Base-by-base conservation (phyloP, 2,888 invertebrate species). In the Trichopoda pennipes region DNA sequence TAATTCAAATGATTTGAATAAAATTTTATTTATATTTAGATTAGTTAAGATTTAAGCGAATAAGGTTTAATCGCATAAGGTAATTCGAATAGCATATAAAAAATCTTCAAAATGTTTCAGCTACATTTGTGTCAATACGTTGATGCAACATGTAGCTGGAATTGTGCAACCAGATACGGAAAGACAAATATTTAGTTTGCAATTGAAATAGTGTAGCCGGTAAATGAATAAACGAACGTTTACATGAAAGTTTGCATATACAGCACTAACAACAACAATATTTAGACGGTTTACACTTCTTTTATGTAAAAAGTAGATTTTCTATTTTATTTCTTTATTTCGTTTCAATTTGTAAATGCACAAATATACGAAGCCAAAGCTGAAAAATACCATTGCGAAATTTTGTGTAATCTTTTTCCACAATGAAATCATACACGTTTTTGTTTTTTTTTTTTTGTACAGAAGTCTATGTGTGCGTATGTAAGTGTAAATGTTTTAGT, bases 281-380 rank as follows among this genome's bases (percentile, higher is more conserved):
- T 61, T 58, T 55, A 44, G 35, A 38, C 38, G 38, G 42, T 64
- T 49, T 38, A 61, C 61, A 55, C 63, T 47, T 60, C 55, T 55
- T 75, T 76, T 69, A 68, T 75, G 81, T 58, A 63, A 69, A 75
- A 80, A 51, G 72, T 73, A 77, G 70, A 79, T 79, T 76, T 82
- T 63, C 56, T 28, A 42, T 79, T 68, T 76, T 82, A 79, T 82
- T 82, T 68, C 66, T 79, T 69, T 68, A 72, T 79, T 55, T 74
- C 56, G 19, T 56, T 72, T 51, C 64, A 44, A 51, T 53, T 70
- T 63, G 38, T 21, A 63, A 76, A 47, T 28, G 60, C 64, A 76
- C 19, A 76, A 74, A 77, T 19, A 12, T 44, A 73, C 28, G 75
- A 56, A 64, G 21, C 23, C 49, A 14, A 70, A 47, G 28, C 14